phyloP scores from a whole-genome alignment of 2,113 vertebrate genomes.

The Sminthopsis crassicaudata region DNA sequence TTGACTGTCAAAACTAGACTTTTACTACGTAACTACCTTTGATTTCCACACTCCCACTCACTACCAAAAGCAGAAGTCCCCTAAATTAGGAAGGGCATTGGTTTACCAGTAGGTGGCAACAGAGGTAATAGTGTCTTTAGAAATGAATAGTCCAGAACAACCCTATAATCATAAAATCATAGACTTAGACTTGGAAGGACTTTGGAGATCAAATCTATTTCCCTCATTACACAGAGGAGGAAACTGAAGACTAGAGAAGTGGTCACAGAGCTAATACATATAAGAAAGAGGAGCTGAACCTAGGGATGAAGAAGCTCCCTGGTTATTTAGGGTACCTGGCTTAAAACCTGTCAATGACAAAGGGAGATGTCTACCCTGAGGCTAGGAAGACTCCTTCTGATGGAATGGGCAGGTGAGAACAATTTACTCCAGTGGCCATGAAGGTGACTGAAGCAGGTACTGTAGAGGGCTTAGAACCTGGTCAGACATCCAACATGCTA shows the following conservation, averaged over 20 bases:
- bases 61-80: not conserved
- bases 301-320: not conserved
- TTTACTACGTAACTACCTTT: not conserved
- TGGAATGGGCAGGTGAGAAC: not conserved
- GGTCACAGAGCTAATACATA: not conserved
- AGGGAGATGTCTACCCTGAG: not conserved
- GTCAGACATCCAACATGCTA: not conserved
- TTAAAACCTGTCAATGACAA: not conserved
- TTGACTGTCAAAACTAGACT: not conserved
- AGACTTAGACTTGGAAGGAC: not conserved
- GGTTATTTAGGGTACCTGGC: not conserved
- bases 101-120: constrained; percentile 77
- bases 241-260: not conserved
- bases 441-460: not conserved
- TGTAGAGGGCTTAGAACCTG: not conserved
- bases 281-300: not conserved
- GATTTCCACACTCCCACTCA: constrained; percentile 13
- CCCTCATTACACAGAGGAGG: not conserved
- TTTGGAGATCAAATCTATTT: not conserved
- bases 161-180: constrained; percentile 30
- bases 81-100: constrained; percentile 40
- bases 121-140: constrained; percentile 61
- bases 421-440: not conserved
- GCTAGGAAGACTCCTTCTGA: too few relatives aligned
- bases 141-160: constrained; percentile 9